These are phyloP conservation scores for Dyspetes luteomarginatus DNA, from an alignment of 2,888 invertebrate species.

Conservation along the genomic window DNA sequence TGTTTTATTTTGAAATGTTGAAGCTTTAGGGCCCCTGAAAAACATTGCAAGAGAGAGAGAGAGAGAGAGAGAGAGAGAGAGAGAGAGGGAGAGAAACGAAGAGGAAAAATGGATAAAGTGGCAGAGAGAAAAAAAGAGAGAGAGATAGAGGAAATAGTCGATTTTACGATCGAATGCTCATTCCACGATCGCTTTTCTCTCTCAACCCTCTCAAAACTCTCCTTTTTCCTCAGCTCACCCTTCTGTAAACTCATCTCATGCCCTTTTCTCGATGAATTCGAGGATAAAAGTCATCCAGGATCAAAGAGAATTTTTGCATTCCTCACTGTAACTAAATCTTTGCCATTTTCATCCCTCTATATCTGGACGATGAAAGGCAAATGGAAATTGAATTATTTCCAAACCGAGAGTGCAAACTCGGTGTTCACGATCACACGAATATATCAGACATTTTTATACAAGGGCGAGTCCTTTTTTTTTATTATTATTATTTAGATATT, in stretches of 20 bases:
- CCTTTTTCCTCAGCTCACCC: neutral
- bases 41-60: slow-evolving; percentile 28
- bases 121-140: neutral
- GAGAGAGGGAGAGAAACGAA: neutral
- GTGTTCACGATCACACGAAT: too few species aligned
- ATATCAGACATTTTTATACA: too few species aligned
- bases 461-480: too few species aligned
- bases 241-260: neutral
- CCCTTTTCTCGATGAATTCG: neutral
- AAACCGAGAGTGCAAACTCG: too few species aligned
- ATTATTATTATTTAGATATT: too few species aligned
- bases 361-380: neutral
- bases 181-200: slow-evolving; percentile 28
- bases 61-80: neutral
- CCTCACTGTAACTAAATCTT: slow-evolving; percentile 9
- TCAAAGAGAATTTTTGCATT: slow-evolving; percentile 41
- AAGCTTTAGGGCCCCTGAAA: slow-evolving; percentile 17
- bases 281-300: slow-evolving; percentile 28
- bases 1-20: slow-evolving; percentile 51
- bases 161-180: slow-evolving; percentile 56
- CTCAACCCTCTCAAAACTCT: neutral
- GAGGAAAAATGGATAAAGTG: slow-evolving; percentile 2
- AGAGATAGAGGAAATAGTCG: slow-evolving; percentile 44
- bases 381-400: neutral
- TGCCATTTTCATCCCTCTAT: neutral